Evolutionary conservation across 1,140 invertebrate species (phyloP).

Genomic region (Acyrthosiphon pisum): DNA sequence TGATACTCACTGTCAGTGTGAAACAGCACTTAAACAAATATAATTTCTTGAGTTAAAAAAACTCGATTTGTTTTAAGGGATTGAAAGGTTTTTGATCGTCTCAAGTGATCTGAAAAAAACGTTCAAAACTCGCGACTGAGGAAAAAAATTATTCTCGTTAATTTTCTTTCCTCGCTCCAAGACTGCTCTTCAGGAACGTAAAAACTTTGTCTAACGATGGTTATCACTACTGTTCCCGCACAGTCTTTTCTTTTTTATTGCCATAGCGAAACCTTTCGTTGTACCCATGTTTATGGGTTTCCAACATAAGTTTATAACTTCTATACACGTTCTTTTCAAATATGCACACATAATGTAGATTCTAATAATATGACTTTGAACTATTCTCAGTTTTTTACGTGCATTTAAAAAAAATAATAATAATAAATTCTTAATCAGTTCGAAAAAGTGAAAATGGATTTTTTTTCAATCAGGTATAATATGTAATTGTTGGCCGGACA

Average conservation of each 20-base stretch:
- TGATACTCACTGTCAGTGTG: not conserved
- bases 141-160: constrained; percentile 22
- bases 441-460: no score
- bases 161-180: not conserved
- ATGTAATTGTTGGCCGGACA: no score
- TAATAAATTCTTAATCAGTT: no score
- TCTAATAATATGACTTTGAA: no score
- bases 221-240: not conserved
- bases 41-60: not conserved
- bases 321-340: not conserved
- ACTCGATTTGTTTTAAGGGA: not conserved
- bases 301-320: not conserved
- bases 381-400: not conserved
- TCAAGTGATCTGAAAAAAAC: not conserved
- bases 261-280: not conserved
- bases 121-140: not conserved
- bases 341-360: not conserved
- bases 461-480: no score
- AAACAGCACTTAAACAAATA: not conserved
- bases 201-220: not conserved
- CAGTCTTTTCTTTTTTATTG: not conserved
- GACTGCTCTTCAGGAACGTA: no score
- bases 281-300: not conserved
- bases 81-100: constrained; percentile 27
- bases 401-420: not conserved